These are phyloP conservation scores for Melanotaenia maccullochi DNA, from an alignment of 2,797 vertebrate genomes.

Conservation along the genomic window DNA sequence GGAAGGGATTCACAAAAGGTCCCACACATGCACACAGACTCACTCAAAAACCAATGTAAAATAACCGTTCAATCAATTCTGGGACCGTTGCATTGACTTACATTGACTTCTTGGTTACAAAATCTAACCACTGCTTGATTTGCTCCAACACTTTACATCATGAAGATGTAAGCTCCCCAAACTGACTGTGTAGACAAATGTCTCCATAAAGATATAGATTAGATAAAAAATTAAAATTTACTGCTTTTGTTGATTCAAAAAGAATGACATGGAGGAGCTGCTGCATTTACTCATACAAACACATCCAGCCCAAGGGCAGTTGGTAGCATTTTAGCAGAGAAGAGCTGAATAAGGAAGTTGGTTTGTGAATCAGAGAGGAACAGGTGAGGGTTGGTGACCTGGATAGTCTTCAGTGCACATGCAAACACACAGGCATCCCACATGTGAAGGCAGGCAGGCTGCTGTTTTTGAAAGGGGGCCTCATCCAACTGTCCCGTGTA, in stretches of 20 bases:
- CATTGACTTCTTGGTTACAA: background rate
- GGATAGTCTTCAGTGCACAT: conserved; percentile 23
- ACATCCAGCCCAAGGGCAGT: background rate
- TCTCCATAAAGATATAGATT: background rate
- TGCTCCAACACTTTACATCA: background rate
- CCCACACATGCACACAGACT: conserved; percentile 17
- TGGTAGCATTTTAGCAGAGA: conserved; percentile 40
- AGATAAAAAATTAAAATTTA: conserved; percentile 17
- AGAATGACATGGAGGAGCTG: conserved; percentile 28
- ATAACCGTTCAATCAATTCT: background rate
- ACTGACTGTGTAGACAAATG: background rate
- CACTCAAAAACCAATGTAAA: conserved; percentile 21
- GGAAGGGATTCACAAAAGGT: conserved; percentile 35
- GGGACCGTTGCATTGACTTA: background rate
- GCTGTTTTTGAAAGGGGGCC: conserved; percentile 64
- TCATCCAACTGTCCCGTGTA: conserved; percentile 74
- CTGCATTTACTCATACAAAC: conserved; percentile 17
- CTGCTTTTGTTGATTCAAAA: conserved; percentile 36
- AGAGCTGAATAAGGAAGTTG: conserved; percentile 38
- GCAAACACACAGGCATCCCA: conserved; percentile 43
- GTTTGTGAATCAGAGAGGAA: conserved; percentile 56
- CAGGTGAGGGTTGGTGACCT: conserved; percentile 63
- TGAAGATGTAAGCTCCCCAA: no score
- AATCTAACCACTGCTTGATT: background rate
- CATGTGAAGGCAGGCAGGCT: conserved; percentile 68